Evolutionary conservation across 1,140 invertebrate genomes (phyloP), one percentile per base, ranked within the genome.

Genomic region (Ptiloglossa arizonensis): DNA sequence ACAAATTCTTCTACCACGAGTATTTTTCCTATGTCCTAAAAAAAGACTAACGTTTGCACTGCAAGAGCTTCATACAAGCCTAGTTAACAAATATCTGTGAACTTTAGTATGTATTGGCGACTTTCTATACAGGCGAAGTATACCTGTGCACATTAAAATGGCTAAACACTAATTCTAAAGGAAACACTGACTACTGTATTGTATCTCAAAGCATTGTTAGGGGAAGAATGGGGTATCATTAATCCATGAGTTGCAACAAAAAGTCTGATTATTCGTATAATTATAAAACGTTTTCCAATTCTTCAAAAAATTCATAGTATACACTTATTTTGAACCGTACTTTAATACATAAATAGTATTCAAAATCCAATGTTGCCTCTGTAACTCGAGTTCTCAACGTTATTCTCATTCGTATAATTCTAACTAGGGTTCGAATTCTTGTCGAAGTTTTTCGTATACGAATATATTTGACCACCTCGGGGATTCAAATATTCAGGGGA

Each of bases 81-180:
- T 52, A 62, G 32, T 56, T 11, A 24, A 64, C 38, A 56, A 38
- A 44, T 15, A 57, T 59, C 13, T 11, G 11, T 38, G 24, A 15
- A 52, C n/a, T 32, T 63, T 62, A 74, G 60, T 73, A 54, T 17
- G 11, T 54, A 66, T 2, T 29, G 24, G 9, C 35, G 35, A 68
- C 9, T 2, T 35, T 38, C 35, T 19, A 13, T 35, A 54, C 9
- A 32, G 19, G 46, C 19, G 19, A 44, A 48, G 17, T 57, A 57
- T 57, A 57, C 54, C 15, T 50, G 66, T 69, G 73, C 52, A 19
- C 29, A 76, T 50, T 38, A 2, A 59, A 69, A 50, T 48, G 2
- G 32, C 64, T 76, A 76, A 75, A 2, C 13, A 27, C 66, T 76
- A 76, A 46, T 11, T 69, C 73, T 76, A 76, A 46, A 13, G 22